phyloP scores from a whole-genome alignment of 2,113 vertebrate genomes.

The Clarias magur region DNA sequence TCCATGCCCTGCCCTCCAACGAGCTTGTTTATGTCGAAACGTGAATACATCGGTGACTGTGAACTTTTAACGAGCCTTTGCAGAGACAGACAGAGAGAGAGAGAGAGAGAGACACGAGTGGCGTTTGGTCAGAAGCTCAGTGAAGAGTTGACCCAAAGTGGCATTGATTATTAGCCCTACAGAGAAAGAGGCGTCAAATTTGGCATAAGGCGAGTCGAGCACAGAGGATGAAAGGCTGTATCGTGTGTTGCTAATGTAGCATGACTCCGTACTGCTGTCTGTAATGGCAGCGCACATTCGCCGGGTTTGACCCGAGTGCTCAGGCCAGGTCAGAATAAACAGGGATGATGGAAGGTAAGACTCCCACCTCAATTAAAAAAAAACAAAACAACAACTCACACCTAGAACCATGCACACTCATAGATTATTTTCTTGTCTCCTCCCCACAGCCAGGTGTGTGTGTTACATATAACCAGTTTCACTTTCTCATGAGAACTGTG shows the following conservation, averaged over 20 bases:
- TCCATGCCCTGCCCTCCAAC: slow-evolving; percentile 29
- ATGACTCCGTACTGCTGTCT: not conserved
- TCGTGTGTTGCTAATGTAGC: slow-evolving; percentile 26
- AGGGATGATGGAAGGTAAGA: not conserved
- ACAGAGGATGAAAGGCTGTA: slow-evolving; percentile 48
- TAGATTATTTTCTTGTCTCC: not conserved
- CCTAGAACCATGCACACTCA: not conserved
- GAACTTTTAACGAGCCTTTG: slow-evolving; percentile 56
- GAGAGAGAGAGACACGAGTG: slow-evolving; percentile 45
- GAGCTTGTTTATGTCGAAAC: slow-evolving; percentile 50
- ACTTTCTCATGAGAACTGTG: slow-evolving; percentile 40
- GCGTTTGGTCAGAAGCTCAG: slow-evolving; percentile 47
- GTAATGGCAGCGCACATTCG: slow-evolving; percentile 18
- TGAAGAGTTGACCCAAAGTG: slow-evolving; percentile 48
- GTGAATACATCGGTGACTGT: slow-evolving; percentile 46
- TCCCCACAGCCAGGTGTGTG: not conserved
- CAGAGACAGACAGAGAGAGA: slow-evolving; percentile 34
- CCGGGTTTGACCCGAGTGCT: slow-evolving; percentile 24
- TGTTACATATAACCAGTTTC: slow-evolving; percentile 43
- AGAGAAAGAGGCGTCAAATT: slow-evolving; percentile 42
- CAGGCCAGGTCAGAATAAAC: slow-evolving; percentile 32
- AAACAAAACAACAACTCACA: not conserved
- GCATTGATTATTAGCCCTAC: slow-evolving; percentile 50
- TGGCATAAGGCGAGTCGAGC: slow-evolving; percentile 41
- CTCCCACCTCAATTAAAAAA: not conserved